phyloP scores from a whole-genome alignment of 1,140 invertebrate genomes.

The Cepaea nemoralis region DNA sequence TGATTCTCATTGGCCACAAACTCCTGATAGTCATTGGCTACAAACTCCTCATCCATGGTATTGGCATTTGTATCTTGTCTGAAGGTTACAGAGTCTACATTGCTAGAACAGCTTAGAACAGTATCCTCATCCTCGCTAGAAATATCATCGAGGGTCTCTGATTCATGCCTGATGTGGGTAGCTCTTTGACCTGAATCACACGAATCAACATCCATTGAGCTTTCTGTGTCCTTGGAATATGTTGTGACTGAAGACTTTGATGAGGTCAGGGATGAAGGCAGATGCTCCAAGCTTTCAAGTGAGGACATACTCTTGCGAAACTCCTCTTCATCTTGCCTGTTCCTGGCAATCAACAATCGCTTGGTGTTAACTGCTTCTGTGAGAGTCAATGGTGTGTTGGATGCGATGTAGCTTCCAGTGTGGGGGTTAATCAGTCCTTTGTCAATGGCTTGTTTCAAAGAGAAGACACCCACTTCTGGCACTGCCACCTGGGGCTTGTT shows the following conservation, averaged over 20 bases:
- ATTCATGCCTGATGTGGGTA: background rate
- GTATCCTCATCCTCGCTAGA: constrained; percentile 37
- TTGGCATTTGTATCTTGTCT: background rate
- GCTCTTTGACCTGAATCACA: constrained; percentile 24
- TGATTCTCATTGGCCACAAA: background rate
- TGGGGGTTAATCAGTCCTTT: constrained; percentile 86
- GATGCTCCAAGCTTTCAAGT: constrained; percentile 23
- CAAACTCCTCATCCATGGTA: background rate
- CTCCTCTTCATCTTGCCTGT: constrained; percentile 34
- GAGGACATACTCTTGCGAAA: constrained; percentile 34
- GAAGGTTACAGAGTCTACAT: background rate
- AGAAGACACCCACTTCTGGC: constrained; percentile 72
- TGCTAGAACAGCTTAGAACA: constrained; percentile 16
- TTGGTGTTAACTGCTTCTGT: constrained; percentile 76
- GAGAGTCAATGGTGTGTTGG: constrained; percentile 81
- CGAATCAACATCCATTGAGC: constrained; percentile 39
- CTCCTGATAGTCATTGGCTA: background rate
- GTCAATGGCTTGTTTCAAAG: constrained; percentile 74
- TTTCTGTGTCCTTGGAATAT: constrained; percentile 26
- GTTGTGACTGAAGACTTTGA: constrained; percentile 18
- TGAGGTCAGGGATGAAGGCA: constrained; percentile 19
- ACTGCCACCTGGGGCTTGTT: constrained; percentile 82
- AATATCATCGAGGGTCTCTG: background rate
- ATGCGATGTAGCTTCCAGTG: constrained; percentile 71
- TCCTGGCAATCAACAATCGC: constrained; percentile 27